Percentiles rank a stretch among this genome's conserved stretches.
Evolutionary conservation across 2,113 vertebrate genomes (phyloP).

Genomic region (Choloepus hoffmanni): DNA sequence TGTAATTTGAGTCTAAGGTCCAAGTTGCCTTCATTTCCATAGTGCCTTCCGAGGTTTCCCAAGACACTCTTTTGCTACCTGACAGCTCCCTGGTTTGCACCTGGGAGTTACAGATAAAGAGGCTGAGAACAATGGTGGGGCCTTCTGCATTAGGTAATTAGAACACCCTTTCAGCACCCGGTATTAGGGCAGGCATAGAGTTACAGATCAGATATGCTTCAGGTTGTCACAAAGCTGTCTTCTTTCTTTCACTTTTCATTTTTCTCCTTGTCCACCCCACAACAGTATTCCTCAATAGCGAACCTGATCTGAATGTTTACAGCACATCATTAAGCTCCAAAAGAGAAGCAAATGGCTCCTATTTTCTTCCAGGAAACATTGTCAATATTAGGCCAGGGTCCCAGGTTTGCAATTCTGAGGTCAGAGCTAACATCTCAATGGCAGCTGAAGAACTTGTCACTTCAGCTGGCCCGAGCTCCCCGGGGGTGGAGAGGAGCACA

Average conservation of each 20-base stretch:
- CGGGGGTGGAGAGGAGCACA: not conserved
- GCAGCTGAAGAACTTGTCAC: constrained; percentile 21
- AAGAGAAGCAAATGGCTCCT: constrained; percentile 43
- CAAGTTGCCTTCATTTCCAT: constrained; percentile 59
- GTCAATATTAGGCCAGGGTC: constrained; percentile 20
- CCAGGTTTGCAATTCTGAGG: not conserved
- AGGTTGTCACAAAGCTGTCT: not conserved
- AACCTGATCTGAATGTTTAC: constrained; percentile 41
- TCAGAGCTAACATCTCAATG: constrained; percentile 57
- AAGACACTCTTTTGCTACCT: not conserved
- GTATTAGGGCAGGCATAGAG: constrained; percentile 56
- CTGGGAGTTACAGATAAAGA: constrained; percentile 50
- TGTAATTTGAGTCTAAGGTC: constrained; percentile 66
- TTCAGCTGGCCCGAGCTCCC: not conserved
- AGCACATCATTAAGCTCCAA: not conserved
- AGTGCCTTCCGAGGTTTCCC: not conserved
- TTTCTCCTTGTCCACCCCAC: not conserved
- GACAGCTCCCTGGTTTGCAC: constrained; percentile 47
- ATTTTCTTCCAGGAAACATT: not conserved
- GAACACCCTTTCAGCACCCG: constrained; percentile 57
- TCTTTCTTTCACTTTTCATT: not conserved
- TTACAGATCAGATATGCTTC: constrained; percentile 61
- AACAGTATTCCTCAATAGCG: not conserved
- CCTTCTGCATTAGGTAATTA: constrained; percentile 51
- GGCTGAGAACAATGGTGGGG: constrained; percentile 41